Evolutionary conservation across 2,888 invertebrate species (phyloP).

Genomic region (Melitaea athalia): DNA sequence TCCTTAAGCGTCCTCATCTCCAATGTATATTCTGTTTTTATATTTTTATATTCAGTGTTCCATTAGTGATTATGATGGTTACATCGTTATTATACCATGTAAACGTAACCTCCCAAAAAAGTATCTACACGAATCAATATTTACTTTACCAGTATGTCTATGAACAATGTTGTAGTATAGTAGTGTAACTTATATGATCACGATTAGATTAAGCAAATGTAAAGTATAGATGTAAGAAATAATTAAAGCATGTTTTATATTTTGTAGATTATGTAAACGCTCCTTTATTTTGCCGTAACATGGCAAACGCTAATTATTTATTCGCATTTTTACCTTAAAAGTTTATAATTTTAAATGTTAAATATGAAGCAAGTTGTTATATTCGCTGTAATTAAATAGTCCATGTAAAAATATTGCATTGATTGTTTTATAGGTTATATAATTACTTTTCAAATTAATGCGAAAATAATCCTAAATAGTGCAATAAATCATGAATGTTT

Average conservation of each 20-base stretch:
- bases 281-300: conserved; percentile 68
- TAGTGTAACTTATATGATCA: conserved; percentile 66
- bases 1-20: conserved; percentile 10
- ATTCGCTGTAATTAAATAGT: conserved; percentile 59
- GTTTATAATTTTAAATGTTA: conserved; percentile 76
- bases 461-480: not conserved
- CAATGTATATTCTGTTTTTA: conserved; percentile 24
- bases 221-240: conserved; percentile 75
- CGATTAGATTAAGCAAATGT: conserved; percentile 71
- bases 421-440: conserved; percentile 40
- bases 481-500: not conserved
- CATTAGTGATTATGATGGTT: conserved; percentile 21
- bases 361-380: conserved; percentile 69
- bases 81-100: conserved; percentile 10
- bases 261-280: conserved; percentile 76
- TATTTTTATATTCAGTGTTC: conserved; percentile 31
- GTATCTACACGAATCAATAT: conserved; percentile 27
- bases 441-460: conserved; percentile 16
- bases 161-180: conserved; percentile 64
- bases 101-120: conserved; percentile 16
- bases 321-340: conserved; percentile 75
- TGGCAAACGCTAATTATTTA: conserved; percentile 79
- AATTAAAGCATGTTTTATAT: conserved; percentile 80
- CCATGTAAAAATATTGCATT: conserved; percentile 37
- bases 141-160: conserved; percentile 31